Conservation (phyloP, 1,140 invertebrate species). For the Zaprionus tsacasi region DNA sequence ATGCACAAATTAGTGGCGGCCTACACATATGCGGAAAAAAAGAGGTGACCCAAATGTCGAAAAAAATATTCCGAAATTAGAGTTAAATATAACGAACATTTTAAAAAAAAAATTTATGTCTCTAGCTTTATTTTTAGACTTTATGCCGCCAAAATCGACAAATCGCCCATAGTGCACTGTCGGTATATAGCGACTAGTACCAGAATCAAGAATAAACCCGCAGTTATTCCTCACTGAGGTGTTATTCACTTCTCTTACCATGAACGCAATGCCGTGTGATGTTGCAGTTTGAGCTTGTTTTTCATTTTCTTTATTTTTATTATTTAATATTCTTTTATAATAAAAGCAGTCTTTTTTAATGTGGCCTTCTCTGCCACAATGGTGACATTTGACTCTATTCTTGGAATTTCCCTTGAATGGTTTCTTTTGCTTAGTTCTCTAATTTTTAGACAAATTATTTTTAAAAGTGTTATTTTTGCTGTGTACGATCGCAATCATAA, state of each 20-base stretch:
- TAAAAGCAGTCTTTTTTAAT: background rate
- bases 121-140: too few relatives aligned
- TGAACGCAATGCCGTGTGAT: slow-evolving; percentile 4
- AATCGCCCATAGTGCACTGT: too few relatives aligned
- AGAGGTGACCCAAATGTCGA: too few relatives aligned
- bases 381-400: slow-evolving; percentile 5
- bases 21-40: too few relatives aligned
- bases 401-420: background rate
- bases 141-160: too few relatives aligned
- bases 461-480: too few relatives aligned
- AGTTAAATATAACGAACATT: too few relatives aligned
- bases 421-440: background rate
- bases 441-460: too few relatives aligned
- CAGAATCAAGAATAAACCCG: background rate
- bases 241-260: background rate
- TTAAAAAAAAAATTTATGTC: too few relatives aligned
- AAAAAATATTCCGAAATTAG: too few relatives aligned
- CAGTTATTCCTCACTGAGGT: background rate
- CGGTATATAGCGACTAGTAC: background rate
- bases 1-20: too few relatives aligned
- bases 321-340: background rate
- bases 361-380: background rate
- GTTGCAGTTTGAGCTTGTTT: slow-evolving; percentile 20
- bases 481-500: too few relatives aligned
- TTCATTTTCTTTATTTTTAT: slow-evolving; percentile 18